phyloP scores from a whole-genome alignment of 2,888 invertebrate genomes.

The Lasioglossum morio region DNA sequence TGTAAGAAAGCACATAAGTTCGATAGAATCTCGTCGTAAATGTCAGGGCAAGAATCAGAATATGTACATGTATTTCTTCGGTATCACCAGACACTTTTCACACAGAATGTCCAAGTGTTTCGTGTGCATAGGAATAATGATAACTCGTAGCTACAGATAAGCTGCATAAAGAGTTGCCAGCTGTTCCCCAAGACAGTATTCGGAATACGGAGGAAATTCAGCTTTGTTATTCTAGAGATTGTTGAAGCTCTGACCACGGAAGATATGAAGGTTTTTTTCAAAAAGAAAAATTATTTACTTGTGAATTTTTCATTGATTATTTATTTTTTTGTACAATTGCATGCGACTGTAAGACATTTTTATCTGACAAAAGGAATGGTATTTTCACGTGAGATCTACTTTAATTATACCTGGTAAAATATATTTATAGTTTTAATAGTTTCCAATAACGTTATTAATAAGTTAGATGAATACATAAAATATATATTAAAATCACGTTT shows the following conservation, averaged over 20 bases:
- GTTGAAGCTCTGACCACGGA: background rate
- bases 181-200: background rate
- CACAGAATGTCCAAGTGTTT: background rate
- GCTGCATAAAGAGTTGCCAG: slow-evolving; percentile 8
- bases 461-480: background rate
- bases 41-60: background rate
- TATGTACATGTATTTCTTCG: slow-evolving; percentile 2
- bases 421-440: background rate
- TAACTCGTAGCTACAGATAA: slow-evolving; percentile 24
- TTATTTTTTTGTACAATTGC: background rate
- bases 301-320: background rate
- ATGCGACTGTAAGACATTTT: background rate
- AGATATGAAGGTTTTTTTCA: background rate
- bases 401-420: background rate
- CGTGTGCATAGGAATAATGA: slow-evolving; percentile 1
- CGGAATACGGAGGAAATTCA: background rate
- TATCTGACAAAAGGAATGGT: background rate
- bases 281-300: background rate
- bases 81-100: slow-evolving; percentile 17
- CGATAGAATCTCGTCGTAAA: slow-evolving; percentile 5
- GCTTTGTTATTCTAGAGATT: background rate
- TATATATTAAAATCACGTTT: background rate
- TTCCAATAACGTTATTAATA: background rate
- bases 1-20: slow-evolving; percentile 14
- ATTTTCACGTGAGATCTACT: background rate